phyloP scores from a whole-genome alignment of 92 coral and sea anemone species.

The Zoanthus sociatus region DNA sequence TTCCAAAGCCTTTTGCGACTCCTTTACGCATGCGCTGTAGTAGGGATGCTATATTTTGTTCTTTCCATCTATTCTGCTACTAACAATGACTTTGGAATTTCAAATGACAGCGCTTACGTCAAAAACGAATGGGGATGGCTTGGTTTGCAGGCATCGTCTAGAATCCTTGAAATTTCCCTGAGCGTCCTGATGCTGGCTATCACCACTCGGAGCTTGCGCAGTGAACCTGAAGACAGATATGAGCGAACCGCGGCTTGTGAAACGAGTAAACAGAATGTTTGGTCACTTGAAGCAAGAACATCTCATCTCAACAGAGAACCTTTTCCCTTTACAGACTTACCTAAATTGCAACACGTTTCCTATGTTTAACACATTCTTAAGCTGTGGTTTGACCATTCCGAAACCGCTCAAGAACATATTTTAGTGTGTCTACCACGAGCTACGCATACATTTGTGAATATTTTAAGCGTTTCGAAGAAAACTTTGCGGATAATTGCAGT shows the following conservation, averaged over 20 bases:
- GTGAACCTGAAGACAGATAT: not conserved
- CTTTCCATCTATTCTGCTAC: conserved; percentile 68
- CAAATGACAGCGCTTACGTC: conserved; percentile 35
- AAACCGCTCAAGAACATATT: too few relatives aligned
- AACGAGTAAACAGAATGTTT: not conserved
- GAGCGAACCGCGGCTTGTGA: not conserved
- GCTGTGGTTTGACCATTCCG: not conserved
- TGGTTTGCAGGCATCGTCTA: conserved; percentile 54
- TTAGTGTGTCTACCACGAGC: too few relatives aligned
- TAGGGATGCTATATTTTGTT: conserved; percentile 60
- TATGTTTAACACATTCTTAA: not conserved
- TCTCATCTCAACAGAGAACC: not conserved
- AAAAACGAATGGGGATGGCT: conserved; percentile 74
- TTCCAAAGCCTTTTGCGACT: conserved; percentile 53
- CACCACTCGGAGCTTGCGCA: conserved; percentile 27
- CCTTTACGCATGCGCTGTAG: conserved; percentile 57
- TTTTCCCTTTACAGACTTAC: not conserved
- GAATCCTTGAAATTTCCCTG: conserved; percentile 65
- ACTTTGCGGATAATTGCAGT: too few relatives aligned
- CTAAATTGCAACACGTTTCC: not conserved
- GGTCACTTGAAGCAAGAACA: not conserved
- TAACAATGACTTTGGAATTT: conserved; percentile 50
- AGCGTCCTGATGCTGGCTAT: conserved; percentile 53
- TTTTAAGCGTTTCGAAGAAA: too few relatives aligned
- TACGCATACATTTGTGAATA: too few relatives aligned